These are phyloP conservation scores for Herminia tarsipennalis DNA, from an alignment of 2,888 invertebrate species.

Conservation along the genomic window DNA sequence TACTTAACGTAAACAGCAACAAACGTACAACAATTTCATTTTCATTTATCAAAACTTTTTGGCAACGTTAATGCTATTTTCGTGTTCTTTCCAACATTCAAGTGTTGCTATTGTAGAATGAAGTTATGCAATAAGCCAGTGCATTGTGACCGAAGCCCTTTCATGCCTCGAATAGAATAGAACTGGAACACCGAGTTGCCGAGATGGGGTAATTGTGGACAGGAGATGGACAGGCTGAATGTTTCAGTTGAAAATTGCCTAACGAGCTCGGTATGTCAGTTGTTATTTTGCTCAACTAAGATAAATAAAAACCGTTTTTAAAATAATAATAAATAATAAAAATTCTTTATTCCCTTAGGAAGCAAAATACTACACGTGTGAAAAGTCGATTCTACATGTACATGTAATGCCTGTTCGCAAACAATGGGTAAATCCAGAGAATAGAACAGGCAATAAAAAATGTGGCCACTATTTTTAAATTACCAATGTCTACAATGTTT, in stretches of 20 bases:
- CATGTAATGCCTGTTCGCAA: no score
- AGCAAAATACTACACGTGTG: no score
- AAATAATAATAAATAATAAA: no score
- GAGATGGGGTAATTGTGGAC: slow-evolving; percentile 1
- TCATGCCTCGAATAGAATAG: slow-evolving; percentile 6
- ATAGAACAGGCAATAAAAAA: no score
- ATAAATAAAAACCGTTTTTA: no score
- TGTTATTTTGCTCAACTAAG: no score
- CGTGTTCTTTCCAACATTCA: background rate
- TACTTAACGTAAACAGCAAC: background rate
- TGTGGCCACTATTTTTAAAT: no score
- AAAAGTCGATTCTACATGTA: no score
- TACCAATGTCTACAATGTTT: no score
- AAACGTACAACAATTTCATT: background rate
- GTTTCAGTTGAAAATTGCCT: background rate
- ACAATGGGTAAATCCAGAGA: no score
- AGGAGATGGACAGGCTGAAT: background rate
- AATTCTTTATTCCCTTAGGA: no score
- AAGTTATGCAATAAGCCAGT: slow-evolving; percentile 6
- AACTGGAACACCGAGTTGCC: background rate
- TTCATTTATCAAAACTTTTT: background rate
- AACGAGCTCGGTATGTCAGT: no score
- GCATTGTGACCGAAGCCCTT: slow-evolving; percentile 3
- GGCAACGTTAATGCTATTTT: slow-evolving; percentile 8
- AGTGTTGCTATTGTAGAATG: background rate